Conservation (phyloP, 2,888 invertebrate genomes). For the Lycia hirtaria region DNA sequence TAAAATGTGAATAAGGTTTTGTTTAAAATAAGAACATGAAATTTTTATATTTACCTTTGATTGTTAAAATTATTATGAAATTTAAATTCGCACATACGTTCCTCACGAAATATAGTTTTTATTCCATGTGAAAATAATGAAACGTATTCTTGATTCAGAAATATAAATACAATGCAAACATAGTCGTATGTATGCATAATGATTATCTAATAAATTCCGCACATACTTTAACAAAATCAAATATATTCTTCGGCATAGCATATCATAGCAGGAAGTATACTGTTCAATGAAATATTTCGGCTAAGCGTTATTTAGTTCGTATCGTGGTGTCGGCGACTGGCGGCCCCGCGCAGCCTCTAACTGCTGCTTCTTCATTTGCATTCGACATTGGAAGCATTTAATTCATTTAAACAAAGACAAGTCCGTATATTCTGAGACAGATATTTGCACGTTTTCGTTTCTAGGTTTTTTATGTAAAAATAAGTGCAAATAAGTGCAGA, state of each 20-base stretch:
- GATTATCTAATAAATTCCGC: not conserved
- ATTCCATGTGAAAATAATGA: too few species aligned
- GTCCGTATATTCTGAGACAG: not conserved
- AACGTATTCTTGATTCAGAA: too few species aligned
- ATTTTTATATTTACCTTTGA: too few species aligned
- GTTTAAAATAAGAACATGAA: not conserved
- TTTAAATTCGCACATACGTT: too few species aligned
- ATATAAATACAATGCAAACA: too few species aligned
- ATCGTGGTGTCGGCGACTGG: conserved; percentile 14
- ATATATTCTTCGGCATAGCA: not conserved
- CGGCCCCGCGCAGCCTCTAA: conserved; percentile 23
- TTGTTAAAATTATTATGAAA: too few species aligned
- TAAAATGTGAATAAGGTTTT: conserved; percentile 3
- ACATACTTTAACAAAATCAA: not conserved
- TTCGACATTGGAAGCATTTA: conserved; percentile 37
- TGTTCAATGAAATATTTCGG: conserved; percentile 22
- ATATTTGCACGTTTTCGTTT: not conserved
- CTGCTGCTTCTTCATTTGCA: conserved; percentile 32
- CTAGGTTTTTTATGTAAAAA: not conserved
- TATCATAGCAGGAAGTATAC: conserved; percentile 12
- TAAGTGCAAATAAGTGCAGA: not conserved
- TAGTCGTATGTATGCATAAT: too few species aligned
- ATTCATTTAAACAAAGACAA: conserved; percentile 25
- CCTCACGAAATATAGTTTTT: too few species aligned
- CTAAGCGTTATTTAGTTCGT: conserved; percentile 13